phyloP scores from a whole-genome alignment of 2,888 invertebrate species.

The Synergus gifuensis region DNA sequence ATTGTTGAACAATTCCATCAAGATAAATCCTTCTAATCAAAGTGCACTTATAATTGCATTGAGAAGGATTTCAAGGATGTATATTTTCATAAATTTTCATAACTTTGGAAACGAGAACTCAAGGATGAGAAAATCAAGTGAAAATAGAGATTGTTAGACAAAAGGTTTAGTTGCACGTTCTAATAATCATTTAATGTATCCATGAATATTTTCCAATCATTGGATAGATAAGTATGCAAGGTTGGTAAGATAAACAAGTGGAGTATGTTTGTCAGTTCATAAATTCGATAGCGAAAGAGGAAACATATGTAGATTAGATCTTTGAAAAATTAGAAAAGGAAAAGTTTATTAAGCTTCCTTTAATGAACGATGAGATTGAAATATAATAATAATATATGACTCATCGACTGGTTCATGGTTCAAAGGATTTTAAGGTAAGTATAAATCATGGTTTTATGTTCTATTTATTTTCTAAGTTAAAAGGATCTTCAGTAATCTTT shows the following conservation, averaged over 20 bases:
- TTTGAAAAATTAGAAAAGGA: background rate
- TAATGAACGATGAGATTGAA: too few relatives aligned
- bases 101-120: background rate
- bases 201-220: background rate
- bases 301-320: conserved; percentile 11
- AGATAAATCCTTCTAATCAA: background rate
- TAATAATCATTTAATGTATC: conserved; percentile 12
- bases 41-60: background rate
- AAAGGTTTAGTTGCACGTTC: conserved; percentile 10
- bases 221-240: background rate
- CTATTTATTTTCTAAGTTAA: background rate
- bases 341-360: background rate
- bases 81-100: background rate
- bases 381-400: too few relatives aligned
- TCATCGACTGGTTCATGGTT: background rate
- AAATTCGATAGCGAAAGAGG: conserved; percentile 27
- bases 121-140: conserved; percentile 15
- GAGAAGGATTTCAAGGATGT: background rate
- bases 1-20: background rate
- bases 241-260: background rate
- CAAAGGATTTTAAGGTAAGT: background rate
- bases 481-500: background rate
- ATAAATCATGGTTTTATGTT: background rate
- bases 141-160: background rate
- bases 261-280: conserved; percentile 18